These are phyloP conservation scores for Podargus strigoides DNA, from an alignment of 2,797 vertebrate genomes.

Conservation along the genomic window DNA sequence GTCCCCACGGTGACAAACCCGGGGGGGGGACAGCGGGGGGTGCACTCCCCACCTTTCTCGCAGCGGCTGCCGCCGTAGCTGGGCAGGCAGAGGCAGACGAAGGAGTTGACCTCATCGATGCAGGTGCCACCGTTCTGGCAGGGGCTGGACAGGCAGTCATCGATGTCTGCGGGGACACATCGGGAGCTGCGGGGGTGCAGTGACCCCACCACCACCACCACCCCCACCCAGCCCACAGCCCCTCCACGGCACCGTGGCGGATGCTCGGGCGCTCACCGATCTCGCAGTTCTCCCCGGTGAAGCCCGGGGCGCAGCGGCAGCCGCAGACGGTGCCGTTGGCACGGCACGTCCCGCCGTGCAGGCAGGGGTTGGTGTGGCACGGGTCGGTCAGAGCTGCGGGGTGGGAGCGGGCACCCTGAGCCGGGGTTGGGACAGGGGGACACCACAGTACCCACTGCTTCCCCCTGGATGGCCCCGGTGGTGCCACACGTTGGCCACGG, in stretches of 20 bases:
- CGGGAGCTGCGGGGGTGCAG: accelerated
- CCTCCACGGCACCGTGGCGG: not conserved
- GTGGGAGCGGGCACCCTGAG: not conserved
- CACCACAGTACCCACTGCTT: not conserved
- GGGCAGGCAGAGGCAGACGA: constrained; percentile 92
- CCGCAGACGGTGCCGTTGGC: constrained; percentile 84
- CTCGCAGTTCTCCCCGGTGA: constrained; percentile 94
- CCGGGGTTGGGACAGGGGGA: accelerated
- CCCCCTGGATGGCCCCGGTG: not conserved
- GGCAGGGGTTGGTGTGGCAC: constrained; percentile 89
- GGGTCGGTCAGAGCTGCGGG: constrained; percentile 79
- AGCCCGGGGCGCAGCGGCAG: constrained; percentile 90
- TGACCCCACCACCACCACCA: accelerated
- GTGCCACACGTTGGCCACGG: not conserved
- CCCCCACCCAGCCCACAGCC: no score
- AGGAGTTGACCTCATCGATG: constrained; percentile 91
- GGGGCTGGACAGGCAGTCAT: constrained; percentile 92
- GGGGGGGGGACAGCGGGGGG: accelerated
- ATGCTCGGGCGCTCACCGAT: constrained; percentile 77
- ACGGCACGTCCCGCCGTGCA: constrained; percentile 89
- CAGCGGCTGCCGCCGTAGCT: constrained; percentile 92
- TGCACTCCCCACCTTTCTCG: constrained; percentile 85
- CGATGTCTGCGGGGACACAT: constrained; percentile 79
- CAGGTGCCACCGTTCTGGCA: constrained; percentile 96
- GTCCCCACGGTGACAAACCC: no score